Percentiles rank a stretch among this genome's conserved stretches.
Conservation (phyloP, 2,888 invertebrate species). For the Troides helena region DNA sequence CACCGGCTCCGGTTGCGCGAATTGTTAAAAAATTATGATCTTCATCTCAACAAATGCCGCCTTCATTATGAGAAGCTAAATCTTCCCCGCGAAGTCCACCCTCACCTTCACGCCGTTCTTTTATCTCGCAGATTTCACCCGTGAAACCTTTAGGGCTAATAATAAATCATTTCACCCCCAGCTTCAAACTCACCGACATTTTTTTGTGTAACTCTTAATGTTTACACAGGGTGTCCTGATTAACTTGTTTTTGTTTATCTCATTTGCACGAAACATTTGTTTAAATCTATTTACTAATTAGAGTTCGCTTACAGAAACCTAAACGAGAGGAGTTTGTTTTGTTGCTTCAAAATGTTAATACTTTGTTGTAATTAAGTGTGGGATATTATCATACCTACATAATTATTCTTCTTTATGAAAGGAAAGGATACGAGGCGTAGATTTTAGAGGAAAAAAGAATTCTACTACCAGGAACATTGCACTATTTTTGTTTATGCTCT, state of each 20-base stretch:
- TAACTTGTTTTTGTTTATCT: constrained; percentile 34
- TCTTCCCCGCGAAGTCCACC: constrained; percentile 6
- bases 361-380: background rate
- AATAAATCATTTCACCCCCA: constrained; percentile 47
- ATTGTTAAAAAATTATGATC: constrained; percentile 11
- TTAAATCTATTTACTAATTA: constrained; percentile 23
- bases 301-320: constrained; percentile 11
- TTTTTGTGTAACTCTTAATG: constrained; percentile 31
- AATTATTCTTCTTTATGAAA: too few relatives aligned
- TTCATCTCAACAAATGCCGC: constrained; percentile 12
- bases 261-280: constrained; percentile 18
- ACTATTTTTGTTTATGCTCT: too few relatives aligned
- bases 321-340: constrained; percentile 16
- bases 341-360: constrained; percentile 16
- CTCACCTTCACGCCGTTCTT: constrained; percentile 26
- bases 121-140: constrained; percentile 43
- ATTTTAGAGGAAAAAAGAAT: too few relatives aligned
- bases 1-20: background rate
- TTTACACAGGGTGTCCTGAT: constrained; percentile 39
- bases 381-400: background rate
- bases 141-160: constrained; percentile 37
- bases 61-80: constrained; percentile 19
- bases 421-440: too few relatives aligned
- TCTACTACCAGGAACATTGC: too few relatives aligned
- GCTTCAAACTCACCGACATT: constrained; percentile 36